A percentile compares a stretch with the other conserved stretches of the same genome.
phyloP scores from a whole-genome alignment of 2,113 vertebrate genomes.

The Rutilus rutilus region DNA sequence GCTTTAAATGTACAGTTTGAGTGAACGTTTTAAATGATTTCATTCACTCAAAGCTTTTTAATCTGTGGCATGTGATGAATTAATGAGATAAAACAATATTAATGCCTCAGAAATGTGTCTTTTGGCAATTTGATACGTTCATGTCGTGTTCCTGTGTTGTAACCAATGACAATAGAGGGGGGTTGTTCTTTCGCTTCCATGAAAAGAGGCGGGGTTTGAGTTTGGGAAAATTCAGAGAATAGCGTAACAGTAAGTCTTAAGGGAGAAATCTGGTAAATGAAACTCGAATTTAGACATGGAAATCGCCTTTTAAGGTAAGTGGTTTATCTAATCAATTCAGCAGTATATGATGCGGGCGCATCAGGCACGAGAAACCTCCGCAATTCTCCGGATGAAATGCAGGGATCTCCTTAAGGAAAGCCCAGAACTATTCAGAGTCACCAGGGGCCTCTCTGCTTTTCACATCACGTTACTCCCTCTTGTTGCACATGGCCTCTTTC shows the following conservation, averaged over 20 bases:
- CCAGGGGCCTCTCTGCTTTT: conserved; percentile 14
- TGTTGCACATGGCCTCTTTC: not conserved
- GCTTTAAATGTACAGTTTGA: not conserved
- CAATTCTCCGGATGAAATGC: not conserved
- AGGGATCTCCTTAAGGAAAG: conserved; percentile 9
- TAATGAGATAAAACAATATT: not conserved
- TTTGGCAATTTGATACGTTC: conserved; percentile 37
- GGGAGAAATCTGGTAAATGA: conserved; percentile 18
- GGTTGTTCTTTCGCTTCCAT: conserved; percentile 43
- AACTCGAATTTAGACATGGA: conserved; percentile 51
- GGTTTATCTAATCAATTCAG: not conserved
- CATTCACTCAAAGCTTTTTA: not conserved
- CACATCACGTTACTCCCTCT: not conserved
- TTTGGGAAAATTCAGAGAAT: conserved; percentile 50
- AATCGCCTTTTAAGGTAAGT: conserved; percentile 53
- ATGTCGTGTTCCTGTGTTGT: conserved; percentile 50
- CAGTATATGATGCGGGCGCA: not conserved
- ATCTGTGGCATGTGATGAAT: not conserved
- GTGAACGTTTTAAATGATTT: not conserved
- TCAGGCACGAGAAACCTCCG: not conserved
- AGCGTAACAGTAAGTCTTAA: conserved; percentile 13
- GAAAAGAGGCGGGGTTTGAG: conserved; percentile 61
- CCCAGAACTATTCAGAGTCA: conserved; percentile 26
- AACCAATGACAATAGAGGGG: conserved; percentile 55
- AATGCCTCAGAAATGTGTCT: not conserved